Evolutionary conservation across 2,113 vertebrate species (phyloP), one percentile per base, ranked within the genome.

Genomic region (Syngnathus typhle): DNA sequence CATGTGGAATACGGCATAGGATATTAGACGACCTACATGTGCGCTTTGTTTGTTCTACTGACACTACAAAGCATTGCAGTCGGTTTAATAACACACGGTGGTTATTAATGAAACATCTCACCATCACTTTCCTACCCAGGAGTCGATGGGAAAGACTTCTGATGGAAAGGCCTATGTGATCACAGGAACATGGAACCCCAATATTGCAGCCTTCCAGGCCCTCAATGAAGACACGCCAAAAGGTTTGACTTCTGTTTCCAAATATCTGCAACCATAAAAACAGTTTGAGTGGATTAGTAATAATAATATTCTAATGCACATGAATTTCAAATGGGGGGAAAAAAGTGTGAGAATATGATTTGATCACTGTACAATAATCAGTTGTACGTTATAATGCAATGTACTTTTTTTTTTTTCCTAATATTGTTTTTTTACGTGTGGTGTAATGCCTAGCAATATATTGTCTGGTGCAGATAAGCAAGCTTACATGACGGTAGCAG

Each of bases 151-250:
- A 36, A 99, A 96, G 84, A 96, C 92, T 77, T 89, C 83, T 58
- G 97, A 99, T 80, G 94, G 94, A 43, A 96, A 95, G 83, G 91
- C 94, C n/a, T 98, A 98, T 44, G 81, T 97, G 52, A 99, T 99
- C 78, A 97, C 95, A 38, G 97, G 96, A 67, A 93, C 90, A 18
- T 99, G 97, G 97, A 94, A 97, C 78, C 96, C 97, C 23, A 99
- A 95, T 75, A 89, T 83, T 41, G 86, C 93, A 1, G 91, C 89
- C 70, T 99, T 99, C 88, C 86, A 95, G 23, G 87, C 85, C 0
- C 93, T 99, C 71, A 99, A 99, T 74, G 95, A 98, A 85, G 97
- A 98, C 89, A 96, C 95, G 0, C 94, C 96, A 19, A 99, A 98
- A 95, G 97, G 97, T 99, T 83, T 82, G 72, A 27, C 13, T 41